Percentiles rank a stretch among this genome's conserved stretches.
These are phyloP conservation scores for Urocitellus parryii DNA, from an alignment of 2,113 vertebrate genomes.

Conservation along the genomic window DNA sequence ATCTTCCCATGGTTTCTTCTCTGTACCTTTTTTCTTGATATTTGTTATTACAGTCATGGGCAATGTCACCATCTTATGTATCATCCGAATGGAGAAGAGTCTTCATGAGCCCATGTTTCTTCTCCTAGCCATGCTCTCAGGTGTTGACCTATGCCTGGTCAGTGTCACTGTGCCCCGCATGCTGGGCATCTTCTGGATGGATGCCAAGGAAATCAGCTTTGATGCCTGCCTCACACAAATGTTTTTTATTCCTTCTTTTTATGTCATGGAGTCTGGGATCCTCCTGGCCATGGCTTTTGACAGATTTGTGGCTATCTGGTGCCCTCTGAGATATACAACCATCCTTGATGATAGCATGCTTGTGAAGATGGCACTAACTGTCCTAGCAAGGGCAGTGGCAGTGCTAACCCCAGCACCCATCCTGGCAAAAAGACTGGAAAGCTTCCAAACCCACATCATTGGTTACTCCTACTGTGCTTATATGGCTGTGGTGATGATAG, in stretches of 20 bases:
- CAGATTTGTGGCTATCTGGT: conserved; percentile 77
- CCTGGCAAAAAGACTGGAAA: conserved; percentile 38
- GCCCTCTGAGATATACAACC: not conserved
- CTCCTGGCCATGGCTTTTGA: conserved; percentile 79
- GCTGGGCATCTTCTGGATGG: conserved; percentile 78
- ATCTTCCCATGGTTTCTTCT: conserved; percentile 64
- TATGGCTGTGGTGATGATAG: conserved; percentile 70
- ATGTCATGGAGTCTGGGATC: conserved; percentile 71
- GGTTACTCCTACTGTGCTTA: conserved; percentile 79
- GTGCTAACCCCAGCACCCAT: conserved; percentile 45
- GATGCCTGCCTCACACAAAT: conserved; percentile 79
- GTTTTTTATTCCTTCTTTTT: conserved; percentile 81
- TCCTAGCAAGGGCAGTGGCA: conserved; percentile 52
- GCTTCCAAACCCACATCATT: not conserved
- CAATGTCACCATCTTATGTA: conserved; percentile 56
- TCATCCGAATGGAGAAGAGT: conserved; percentile 60
- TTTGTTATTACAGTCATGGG: conserved; percentile 63
- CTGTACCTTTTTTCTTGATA: conserved; percentile 71
- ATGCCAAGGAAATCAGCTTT: conserved; percentile 65
- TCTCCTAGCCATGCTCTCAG: conserved; percentile 70
- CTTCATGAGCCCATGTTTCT: conserved; percentile 80
- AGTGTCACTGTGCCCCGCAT: conserved; percentile 67
- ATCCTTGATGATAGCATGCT: not conserved
- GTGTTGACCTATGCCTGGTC: conserved; percentile 72
- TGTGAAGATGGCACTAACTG: not conserved